Conservation (phyloP, 2,797 vertebrate species). For the Hephaestus fuliginosus region DNA sequence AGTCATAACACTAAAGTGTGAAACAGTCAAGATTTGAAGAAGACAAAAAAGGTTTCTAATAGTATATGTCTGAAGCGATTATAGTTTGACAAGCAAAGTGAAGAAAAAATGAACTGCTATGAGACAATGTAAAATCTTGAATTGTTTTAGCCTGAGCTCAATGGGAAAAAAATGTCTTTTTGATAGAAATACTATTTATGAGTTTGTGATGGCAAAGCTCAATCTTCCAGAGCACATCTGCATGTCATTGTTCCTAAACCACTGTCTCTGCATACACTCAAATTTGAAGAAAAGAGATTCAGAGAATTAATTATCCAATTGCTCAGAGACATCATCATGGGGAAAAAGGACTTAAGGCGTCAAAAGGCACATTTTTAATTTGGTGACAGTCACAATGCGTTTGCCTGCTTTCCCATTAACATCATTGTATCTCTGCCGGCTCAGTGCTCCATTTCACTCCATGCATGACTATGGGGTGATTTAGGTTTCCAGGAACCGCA, state of each 20-base stretch:
- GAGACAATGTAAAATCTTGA: slow-evolving; percentile 41
- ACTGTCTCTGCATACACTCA: slow-evolving; percentile 69
- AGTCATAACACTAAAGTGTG: slow-evolving; percentile 21
- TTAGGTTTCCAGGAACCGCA: slow-evolving; percentile 58
- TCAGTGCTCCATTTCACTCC: slow-evolving; percentile 34
- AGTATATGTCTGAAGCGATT: slow-evolving; percentile 8
- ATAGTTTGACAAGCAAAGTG: slow-evolving; percentile 3
- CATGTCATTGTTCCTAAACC: slow-evolving; percentile 71
- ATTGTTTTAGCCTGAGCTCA: slow-evolving; percentile 55
- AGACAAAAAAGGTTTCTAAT: slow-evolving; percentile 22
- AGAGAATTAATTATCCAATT: slow-evolving; percentile 67
- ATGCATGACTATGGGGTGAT: slow-evolving; percentile 49
- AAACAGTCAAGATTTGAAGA: slow-evolving; percentile 10
- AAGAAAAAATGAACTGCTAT: slow-evolving; percentile 28
- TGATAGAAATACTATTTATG: slow-evolving; percentile 67
- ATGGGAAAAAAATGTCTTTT: slow-evolving; percentile 36
- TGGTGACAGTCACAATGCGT: slow-evolving; percentile 56
- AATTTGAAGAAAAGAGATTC: slow-evolving; percentile 64
- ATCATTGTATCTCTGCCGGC: slow-evolving; percentile 39
- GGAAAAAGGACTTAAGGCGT: slow-evolving; percentile 54
- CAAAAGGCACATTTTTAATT: slow-evolving; percentile 64
- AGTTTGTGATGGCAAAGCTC: slow-evolving; percentile 52
- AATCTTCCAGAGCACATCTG: slow-evolving; percentile 67
- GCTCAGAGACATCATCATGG: slow-evolving; percentile 53
- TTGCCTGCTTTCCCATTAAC: slow-evolving; percentile 46